A percentile compares a stretch with the other conserved stretches of the same genome.
These are phyloP conservation scores for Eupithecia centaureata DNA, from an alignment of 2,888 invertebrate species.

Conservation along the genomic window DNA sequence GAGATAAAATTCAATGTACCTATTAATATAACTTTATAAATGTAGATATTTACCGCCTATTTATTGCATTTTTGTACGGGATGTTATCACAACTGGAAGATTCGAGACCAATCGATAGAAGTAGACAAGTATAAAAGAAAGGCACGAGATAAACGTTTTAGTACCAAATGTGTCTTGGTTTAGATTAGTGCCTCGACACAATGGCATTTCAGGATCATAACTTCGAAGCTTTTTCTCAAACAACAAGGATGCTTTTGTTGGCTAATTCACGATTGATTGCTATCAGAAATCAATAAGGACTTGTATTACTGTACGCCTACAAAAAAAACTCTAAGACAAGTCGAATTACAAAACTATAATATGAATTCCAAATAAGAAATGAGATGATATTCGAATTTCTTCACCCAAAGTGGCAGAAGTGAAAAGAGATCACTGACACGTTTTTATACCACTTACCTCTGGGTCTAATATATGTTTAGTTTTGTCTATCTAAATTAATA, in stretches of 20 bases:
- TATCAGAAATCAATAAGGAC: too few relatives aligned
- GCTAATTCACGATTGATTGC: neutral
- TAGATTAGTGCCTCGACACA: neutral
- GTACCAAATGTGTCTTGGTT: constrained; percentile 1
- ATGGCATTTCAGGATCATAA: neutral
- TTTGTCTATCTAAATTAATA: too few relatives aligned
- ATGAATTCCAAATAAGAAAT: too few relatives aligned
- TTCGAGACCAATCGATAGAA: constrained; percentile 18
- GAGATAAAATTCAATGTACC: neutral
- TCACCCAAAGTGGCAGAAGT: too few relatives aligned
- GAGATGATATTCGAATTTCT: too few relatives aligned
- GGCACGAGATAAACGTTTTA: constrained; percentile 57
- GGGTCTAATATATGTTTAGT: too few relatives aligned
- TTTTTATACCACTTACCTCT: too few relatives aligned
- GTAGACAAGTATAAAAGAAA: constrained; percentile 44
- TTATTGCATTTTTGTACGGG: constrained; percentile 2
- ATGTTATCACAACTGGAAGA: neutral
- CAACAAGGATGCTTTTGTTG: neutral
- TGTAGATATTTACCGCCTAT: neutral
- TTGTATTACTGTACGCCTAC: too few relatives aligned
- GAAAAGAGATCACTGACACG: too few relatives aligned
- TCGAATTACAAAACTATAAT: too few relatives aligned
- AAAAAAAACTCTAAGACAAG: too few relatives aligned
- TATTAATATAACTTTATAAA: neutral
- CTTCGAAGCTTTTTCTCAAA: neutral